Percentiles rank a stretch among this genome's conserved stretches.
Evolutionary conservation across 2,888 invertebrate species (phyloP).

Genomic region (Sinohyriopsis cumingii): DNA sequence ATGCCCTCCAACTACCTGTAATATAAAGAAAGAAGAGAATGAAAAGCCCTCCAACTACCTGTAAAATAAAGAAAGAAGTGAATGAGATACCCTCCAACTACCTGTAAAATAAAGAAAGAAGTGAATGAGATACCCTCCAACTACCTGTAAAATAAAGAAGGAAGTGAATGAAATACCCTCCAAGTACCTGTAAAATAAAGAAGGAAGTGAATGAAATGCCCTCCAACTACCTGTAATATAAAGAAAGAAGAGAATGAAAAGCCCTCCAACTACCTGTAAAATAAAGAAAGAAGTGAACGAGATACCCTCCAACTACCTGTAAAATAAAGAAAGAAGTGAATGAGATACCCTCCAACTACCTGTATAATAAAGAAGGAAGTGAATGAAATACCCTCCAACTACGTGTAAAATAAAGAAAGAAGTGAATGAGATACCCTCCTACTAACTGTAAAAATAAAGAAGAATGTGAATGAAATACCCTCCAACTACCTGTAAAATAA

Average conservation of each 20-base stretch:
- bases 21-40: too few species aligned
- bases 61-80: too few species aligned
- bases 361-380: slow-evolving; percentile 45
- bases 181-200: slow-evolving; percentile 49
- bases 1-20: too few species aligned
- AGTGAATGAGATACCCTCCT: slow-evolving; percentile 75
- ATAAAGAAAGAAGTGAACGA: slow-evolving; percentile 44
- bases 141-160: slow-evolving; percentile 70
- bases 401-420: too few species aligned
- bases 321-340: slow-evolving; percentile 84
- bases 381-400: too few species aligned
- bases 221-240: too few species aligned
- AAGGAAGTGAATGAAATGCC: neutral
- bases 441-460: slow-evolving; percentile 50
- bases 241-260: slow-evolving; percentile 80
- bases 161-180: slow-evolving; percentile 77
- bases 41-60: too few species aligned
- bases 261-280: slow-evolving; percentile 20
- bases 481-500: too few species aligned
- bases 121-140: too few species aligned
- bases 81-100: too few species aligned
- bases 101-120: too few species aligned
- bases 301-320: too few species aligned
- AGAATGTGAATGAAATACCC: neutral
- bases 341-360: slow-evolving; percentile 60